Evolutionary conservation across 2,888 invertebrate genomes (phyloP).

Genomic region (Lacanobia oleracea): DNA sequence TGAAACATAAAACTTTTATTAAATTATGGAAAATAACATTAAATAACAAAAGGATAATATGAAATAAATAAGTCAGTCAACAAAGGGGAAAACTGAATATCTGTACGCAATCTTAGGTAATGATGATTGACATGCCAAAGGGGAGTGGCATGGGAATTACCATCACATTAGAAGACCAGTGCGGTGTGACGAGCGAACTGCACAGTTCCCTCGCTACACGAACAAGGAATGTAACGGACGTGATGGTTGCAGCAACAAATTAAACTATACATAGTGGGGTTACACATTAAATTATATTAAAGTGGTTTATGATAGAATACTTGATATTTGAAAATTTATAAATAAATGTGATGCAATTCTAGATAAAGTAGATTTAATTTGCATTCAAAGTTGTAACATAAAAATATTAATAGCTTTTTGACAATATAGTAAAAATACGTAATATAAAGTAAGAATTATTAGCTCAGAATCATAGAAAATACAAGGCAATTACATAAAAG

Average conservation of each 20-base stretch:
- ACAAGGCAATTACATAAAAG: slow-evolving; percentile 2
- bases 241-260: slow-evolving; percentile 84
- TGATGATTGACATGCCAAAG: slow-evolving; percentile 84
- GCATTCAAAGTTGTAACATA: slow-evolving; percentile 16
- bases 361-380: slow-evolving; percentile 14
- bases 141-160: slow-evolving; percentile 69
- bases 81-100: slow-evolving; percentile 89
- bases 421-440: slow-evolving; percentile 10
- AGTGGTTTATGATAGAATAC: slow-evolving; percentile 28
- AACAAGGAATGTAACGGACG: slow-evolving; percentile 61
- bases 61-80: slow-evolving; percentile 74
- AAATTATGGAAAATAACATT: not conserved
- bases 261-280: slow-evolving; percentile 37
- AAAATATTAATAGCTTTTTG: slow-evolving; percentile 9
- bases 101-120: slow-evolving; percentile 81
- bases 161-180: slow-evolving; percentile 68
- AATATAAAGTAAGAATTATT: slow-evolving; percentile 6
- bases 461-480: slow-evolving; percentile 7
- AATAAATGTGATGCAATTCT: slow-evolving; percentile 43
- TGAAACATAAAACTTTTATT: not conserved
- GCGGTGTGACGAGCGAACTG: slow-evolving; percentile 84
- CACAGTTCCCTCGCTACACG: slow-evolving; percentile 85
- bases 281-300: slow-evolving; percentile 46
- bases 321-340: slow-evolving; percentile 30
- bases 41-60: slow-evolving; percentile 18